Percentiles rank a stretch among this genome's conserved stretches.
Evolutionary conservation across 2,797 vertebrate species (phyloP).

Genomic region (Hypotaenidia philippensis): DNA sequence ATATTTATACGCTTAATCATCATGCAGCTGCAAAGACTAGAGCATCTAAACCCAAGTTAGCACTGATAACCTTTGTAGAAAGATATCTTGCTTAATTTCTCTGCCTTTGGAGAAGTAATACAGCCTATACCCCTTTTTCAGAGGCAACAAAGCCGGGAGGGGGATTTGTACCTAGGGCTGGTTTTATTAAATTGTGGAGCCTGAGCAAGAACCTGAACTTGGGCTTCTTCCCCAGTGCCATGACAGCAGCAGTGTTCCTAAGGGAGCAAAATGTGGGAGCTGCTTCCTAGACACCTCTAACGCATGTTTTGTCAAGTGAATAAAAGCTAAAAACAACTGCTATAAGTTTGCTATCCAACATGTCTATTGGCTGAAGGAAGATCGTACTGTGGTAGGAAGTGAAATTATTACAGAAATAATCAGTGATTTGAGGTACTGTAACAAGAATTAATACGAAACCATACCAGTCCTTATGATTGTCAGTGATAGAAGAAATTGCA

Average conservation of each 20-base stretch:
- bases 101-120: neutral
- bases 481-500: neutral
- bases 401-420: neutral
- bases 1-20: neutral
- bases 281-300: neutral
- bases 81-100: neutral
- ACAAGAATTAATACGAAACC: neutral
- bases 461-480: neutral
- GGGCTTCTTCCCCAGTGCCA: neutral
- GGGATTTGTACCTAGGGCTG: neutral
- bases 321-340: neutral
- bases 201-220: neutral
- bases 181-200: neutral
- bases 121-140: neutral
- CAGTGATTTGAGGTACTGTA: neutral
- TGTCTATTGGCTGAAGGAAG: neutral
- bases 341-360: neutral
- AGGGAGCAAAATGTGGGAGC: neutral
- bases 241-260: neutral
- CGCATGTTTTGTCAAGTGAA: neutral
- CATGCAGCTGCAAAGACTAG: neutral
- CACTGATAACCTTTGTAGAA: neutral
- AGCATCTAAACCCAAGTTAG: neutral
- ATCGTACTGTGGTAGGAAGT: neutral
- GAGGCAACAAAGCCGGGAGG: neutral